Percentiles rank a stretch among this genome's conserved stretches.
Evolutionary conservation across 2,113 vertebrate genomes (phyloP).

Genomic region (Ciconia stormi): DNA sequence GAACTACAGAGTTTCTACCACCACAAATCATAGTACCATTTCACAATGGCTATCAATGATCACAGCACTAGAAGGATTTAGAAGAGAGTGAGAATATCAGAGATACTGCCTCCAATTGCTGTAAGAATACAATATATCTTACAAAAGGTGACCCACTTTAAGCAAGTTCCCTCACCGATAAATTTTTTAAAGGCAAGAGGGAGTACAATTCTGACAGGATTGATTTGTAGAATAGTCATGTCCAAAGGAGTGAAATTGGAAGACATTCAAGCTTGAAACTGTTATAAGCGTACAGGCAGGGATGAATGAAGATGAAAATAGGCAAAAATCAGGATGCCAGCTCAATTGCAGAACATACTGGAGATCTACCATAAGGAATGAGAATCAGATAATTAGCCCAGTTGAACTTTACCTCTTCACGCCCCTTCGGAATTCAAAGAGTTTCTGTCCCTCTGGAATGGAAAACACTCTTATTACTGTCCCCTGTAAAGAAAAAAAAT

Average conservation of each 20-base stretch:
- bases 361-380: not conserved
- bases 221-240: not conserved
- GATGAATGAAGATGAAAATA: not conserved
- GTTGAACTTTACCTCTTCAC: constrained; percentile 88
- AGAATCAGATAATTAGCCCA: not conserved
- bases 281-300: not conserved
- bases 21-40: not conserved
- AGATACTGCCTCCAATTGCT: not conserved
- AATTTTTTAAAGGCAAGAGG: not conserved
- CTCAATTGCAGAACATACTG: not conserved
- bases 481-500: constrained; percentile 74
- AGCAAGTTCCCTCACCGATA: not conserved
- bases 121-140: not conserved
- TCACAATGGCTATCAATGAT: not conserved
- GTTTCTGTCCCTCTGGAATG: constrained; percentile 98
- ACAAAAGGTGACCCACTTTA: not conserved
- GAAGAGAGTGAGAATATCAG: not conserved
- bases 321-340: not conserved
- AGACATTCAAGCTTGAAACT: not conserved
- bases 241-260: not conserved
- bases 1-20: not conserved
- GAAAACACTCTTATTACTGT: constrained; percentile 98
- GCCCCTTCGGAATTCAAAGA: constrained; percentile 97
- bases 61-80: not conserved
- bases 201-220: not conserved